These are phyloP conservation scores for Falco columbarius DNA, from an alignment of 2,797 vertebrate species.

Conservation along the genomic window DNA sequence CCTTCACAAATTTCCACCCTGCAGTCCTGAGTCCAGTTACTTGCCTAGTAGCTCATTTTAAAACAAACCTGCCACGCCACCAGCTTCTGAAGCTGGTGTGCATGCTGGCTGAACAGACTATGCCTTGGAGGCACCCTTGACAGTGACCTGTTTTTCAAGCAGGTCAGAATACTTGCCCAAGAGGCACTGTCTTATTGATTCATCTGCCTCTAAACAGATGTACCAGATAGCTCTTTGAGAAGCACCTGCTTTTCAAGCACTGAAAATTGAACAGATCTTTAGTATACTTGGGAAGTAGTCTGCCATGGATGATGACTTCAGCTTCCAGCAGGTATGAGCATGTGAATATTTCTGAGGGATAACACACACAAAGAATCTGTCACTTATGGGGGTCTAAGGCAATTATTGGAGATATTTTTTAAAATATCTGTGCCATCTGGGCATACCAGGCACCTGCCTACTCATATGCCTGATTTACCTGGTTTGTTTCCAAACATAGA, in stretches of 20 bases:
- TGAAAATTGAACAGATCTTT: slow-evolving; percentile 1
- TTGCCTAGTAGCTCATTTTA: neutral
- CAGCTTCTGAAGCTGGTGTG: neutral
- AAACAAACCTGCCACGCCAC: neutral
- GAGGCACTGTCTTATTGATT: slow-evolving; percentile 62
- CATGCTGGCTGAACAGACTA: neutral
- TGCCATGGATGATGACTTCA: neutral
- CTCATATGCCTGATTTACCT: neutral
- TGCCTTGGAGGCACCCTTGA: slow-evolving; percentile 54
- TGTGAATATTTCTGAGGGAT: neutral
- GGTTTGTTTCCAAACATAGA: neutral
- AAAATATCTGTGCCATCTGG: neutral
- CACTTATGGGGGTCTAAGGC: neutral
- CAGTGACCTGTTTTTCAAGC: slow-evolving; percentile 66
- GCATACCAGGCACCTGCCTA: neutral
- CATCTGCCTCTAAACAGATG: slow-evolving; percentile 57
- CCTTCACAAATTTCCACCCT: neutral
- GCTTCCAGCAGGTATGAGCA: neutral
- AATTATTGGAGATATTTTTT: slow-evolving; percentile 7
- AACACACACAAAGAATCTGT: neutral
- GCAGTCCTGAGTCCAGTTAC: neutral
- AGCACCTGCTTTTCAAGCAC: slow-evolving; percentile 3
- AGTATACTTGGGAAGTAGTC: neutral
- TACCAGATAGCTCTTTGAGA: slow-evolving; percentile 1
- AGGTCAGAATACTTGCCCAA: slow-evolving; percentile 54